Conservation (phyloP, 2,797 vertebrate species). For the Numenius phaeopus region DNA sequence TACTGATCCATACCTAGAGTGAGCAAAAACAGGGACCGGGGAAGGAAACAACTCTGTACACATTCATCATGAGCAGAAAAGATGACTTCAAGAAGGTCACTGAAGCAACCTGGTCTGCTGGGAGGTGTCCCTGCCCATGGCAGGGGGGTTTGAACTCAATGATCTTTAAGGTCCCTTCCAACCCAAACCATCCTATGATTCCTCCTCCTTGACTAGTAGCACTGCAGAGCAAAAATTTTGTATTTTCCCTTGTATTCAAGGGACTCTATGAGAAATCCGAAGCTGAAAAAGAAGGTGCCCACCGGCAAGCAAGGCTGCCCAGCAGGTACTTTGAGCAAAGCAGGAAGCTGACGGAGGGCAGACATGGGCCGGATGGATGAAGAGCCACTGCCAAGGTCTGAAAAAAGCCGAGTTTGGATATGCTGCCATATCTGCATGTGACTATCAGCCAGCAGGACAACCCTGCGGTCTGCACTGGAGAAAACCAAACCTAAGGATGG, state of each 20-base stretch:
- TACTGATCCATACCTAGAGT: neutral
- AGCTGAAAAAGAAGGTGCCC: neutral
- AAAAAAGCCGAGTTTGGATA: neutral
- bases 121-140: no score
- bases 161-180: no score
- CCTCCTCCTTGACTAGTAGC: neutral
- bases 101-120: no score
- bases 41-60: neutral
- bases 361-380: neutral
- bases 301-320: neutral
- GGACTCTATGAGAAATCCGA: neutral
- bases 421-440: neutral
- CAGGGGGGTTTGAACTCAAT: no score
- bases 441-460: conserved; percentile 27
- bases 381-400: neutral
- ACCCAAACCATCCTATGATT: neutral
- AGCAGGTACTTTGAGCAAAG: neutral
- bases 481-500: neutral
- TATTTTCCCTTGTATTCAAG: neutral
- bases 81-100: neutral
- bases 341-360: neutral
- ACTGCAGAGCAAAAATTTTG: neutral
- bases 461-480: neutral
- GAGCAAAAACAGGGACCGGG: neutral
- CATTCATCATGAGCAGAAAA: neutral